phyloP scores from a whole-genome alignment of 1,140 invertebrate genomes.

The Acromyrmex heyeri region DNA sequence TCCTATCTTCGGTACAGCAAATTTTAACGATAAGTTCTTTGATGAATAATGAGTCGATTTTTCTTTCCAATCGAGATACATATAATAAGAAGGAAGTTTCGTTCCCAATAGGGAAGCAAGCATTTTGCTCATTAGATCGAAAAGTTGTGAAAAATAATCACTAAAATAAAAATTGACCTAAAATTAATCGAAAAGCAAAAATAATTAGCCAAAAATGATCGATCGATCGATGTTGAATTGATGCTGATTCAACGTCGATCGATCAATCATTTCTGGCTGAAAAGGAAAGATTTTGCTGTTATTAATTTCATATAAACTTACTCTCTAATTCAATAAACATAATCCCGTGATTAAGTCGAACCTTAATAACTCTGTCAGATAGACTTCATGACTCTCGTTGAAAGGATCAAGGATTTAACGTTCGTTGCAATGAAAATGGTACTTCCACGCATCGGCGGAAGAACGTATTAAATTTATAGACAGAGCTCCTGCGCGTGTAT shows the following conservation, averaged over 20 bases:
- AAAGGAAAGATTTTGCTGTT: background rate
- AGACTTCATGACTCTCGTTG: background rate
- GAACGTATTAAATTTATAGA: slow-evolving; percentile 18
- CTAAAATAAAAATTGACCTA: background rate
- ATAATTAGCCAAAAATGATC: no score
- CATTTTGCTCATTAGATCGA: background rate
- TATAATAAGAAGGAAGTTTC: background rate
- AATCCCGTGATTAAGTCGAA: background rate
- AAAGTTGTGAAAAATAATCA: background rate
- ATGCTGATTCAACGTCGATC: no score
- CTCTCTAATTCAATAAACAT: background rate
- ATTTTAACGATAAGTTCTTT: slow-evolving; percentile 43
- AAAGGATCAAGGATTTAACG: background rate
- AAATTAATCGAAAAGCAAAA: background rate
- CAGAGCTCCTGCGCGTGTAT: background rate
- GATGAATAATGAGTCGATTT: slow-evolving; percentile 48
- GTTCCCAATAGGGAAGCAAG: background rate
- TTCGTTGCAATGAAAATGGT: background rate
- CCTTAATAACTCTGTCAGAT: background rate
- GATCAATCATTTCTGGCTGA: no score
- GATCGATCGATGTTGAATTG: no score
- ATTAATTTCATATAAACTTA: background rate
- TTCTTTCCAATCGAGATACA: background rate
- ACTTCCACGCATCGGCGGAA: background rate
- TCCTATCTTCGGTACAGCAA: background rate